These are phyloP conservation scores for Muraenolepis orangiensis DNA, from an alignment of 2,797 vertebrate species.

Conservation along the genomic window DNA sequence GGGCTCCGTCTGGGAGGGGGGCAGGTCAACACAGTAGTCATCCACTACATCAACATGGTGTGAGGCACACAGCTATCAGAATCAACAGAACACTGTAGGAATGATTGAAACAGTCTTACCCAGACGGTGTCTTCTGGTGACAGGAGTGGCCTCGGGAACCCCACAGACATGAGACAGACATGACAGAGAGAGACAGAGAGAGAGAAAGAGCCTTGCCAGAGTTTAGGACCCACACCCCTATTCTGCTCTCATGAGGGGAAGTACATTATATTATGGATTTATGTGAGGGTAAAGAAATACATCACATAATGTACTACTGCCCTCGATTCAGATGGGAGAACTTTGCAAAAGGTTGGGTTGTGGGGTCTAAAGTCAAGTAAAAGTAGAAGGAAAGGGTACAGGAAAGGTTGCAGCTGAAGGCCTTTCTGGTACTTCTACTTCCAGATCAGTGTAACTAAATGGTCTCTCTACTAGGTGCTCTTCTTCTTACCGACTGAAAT, in stretches of 20 bases:
- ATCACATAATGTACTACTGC: too few species aligned
- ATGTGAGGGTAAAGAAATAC: too few species aligned
- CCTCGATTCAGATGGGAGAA: constrained; percentile 13
- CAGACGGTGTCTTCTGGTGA: constrained; percentile 39
- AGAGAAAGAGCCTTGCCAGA: neutral
- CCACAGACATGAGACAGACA: neutral
- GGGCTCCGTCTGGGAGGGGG: constrained; percentile 89
- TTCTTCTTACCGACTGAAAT: too few species aligned
- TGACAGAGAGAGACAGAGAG: neutral
- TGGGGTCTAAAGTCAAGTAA: constrained; percentile 31
- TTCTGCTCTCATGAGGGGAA: neutral
- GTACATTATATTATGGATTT: too few species aligned
- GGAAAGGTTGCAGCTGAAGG: neutral
- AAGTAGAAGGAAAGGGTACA: neutral
- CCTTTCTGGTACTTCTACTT: neutral
- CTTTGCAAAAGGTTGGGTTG: neutral
- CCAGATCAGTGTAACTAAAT: neutral
- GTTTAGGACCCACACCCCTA: neutral
- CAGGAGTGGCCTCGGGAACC: constrained; percentile 42
- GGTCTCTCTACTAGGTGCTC: neutral
- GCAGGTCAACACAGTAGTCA: constrained; percentile 75
- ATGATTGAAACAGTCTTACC: constrained; percentile 70
- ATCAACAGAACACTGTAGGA: constrained; percentile 53
- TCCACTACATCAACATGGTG: constrained; percentile 34
- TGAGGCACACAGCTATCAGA: constrained; percentile 15